Conservation (phyloP, 2,888 invertebrate genomes). For the Tachystola acroxantha region DNA sequence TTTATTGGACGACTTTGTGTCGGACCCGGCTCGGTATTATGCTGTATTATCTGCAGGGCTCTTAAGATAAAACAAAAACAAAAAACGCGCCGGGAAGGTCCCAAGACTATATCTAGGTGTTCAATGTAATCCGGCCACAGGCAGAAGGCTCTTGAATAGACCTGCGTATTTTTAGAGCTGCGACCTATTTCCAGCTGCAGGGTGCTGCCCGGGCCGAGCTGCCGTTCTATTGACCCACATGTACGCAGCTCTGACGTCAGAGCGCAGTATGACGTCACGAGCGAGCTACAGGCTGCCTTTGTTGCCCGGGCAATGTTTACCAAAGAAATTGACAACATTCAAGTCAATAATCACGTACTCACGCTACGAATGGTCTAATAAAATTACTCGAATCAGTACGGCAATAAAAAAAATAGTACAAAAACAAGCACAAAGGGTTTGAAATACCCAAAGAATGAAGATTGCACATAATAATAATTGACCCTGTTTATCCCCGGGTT, state of each 20-base stretch:
- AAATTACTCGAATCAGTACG: no score
- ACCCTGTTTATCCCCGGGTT: no score
- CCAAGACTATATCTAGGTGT: conserved; percentile 11
- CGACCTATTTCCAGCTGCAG: conserved; percentile 62
- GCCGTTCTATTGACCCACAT: conserved; percentile 69
- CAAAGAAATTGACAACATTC: conserved; percentile 1
- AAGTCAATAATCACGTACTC: no score
- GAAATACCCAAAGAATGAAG: no score
- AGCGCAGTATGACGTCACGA: conserved; percentile 54
- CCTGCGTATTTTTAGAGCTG: conserved; percentile 53
- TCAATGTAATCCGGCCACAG: conserved; percentile 24
- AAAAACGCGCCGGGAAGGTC: conserved; percentile 15
- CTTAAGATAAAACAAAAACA: conserved; percentile 21
- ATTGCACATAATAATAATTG: no score
- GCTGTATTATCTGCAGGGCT: conserved; percentile 16
- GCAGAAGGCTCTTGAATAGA: conserved; percentile 27
- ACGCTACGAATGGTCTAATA: no score
- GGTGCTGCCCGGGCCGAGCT: conserved; percentile 56
- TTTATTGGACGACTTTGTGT: conserved; percentile 33
- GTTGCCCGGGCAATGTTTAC: conserved; percentile 16
- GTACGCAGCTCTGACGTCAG: conserved; percentile 68
- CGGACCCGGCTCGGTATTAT: conserved; percentile 21
- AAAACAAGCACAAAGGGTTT: no score
- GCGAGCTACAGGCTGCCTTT: conserved; percentile 41
- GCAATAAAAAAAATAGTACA: no score